Conservation (phyloP, 2,888 invertebrate genomes). For the Eristalis tenax region DNA sequence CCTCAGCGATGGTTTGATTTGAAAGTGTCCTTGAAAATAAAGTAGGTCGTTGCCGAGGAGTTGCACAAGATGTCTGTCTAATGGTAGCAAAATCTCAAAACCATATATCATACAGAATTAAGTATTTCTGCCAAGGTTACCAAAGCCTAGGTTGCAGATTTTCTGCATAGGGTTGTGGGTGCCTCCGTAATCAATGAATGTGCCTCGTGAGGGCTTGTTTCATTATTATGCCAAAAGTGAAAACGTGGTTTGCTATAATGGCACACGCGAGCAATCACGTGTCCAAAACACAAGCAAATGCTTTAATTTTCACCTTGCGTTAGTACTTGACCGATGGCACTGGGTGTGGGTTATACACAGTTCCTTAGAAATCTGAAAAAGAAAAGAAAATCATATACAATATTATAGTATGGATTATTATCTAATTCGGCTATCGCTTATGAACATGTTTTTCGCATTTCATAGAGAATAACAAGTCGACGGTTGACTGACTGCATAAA, state of each 20-base stretch:
- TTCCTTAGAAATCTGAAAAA: neutral
- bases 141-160: neutral
- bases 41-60: neutral
- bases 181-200: neutral
- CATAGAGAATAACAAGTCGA: neutral
- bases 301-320: neutral
- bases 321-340: neutral
- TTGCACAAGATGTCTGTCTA: neutral
- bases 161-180: neutral
- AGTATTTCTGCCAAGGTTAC: neutral
- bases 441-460: neutral
- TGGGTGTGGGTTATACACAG: neutral
- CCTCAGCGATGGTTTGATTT: conserved; percentile 8
- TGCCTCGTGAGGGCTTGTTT: neutral
- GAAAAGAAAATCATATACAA: neutral
- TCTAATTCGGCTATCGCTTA: neutral
- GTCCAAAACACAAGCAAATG: neutral
- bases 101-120: neutral
- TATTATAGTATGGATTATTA: neutral
- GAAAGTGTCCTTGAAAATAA: conserved; percentile 23
- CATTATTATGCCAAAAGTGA: neutral
- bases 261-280: neutral
- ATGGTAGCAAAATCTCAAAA: neutral
- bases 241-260: neutral
- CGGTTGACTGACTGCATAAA: neutral